Evolutionary conservation across 1,140 invertebrate genomes (phyloP).

Genomic region (Drosophila elegans): DNA sequence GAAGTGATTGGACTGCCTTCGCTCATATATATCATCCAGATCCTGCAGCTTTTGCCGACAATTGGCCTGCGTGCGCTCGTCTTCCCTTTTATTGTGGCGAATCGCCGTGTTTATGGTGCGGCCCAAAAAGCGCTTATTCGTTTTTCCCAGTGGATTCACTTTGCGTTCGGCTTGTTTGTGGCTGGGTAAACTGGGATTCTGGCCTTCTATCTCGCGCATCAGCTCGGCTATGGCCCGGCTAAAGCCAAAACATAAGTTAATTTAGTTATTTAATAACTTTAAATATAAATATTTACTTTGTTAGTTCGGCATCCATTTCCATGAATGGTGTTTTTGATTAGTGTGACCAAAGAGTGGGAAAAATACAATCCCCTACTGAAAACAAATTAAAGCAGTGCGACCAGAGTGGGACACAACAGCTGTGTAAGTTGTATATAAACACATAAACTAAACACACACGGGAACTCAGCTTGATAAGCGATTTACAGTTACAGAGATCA

Average conservation of each 20-base stretch:
- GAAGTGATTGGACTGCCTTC: constrained; percentile 33
- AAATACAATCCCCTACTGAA: background rate
- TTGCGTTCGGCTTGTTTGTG: constrained; percentile 57
- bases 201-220: constrained; percentile 44
- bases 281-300: constrained; percentile 24
- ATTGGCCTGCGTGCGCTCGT: constrained; percentile 26
- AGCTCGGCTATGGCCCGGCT: constrained; percentile 65
- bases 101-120: constrained; percentile 59
- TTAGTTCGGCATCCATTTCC: constrained; percentile 20
- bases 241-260: constrained; percentile 1
- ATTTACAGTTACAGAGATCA: constrained; percentile 31
- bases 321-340: constrained; percentile 2
- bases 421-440: constrained; percentile 34
- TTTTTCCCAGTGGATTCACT: constrained; percentile 73
- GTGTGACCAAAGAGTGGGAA: background rate
- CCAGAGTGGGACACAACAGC: constrained; percentile 25
- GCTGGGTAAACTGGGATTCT: background rate
- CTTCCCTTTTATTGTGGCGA: constrained; percentile 53
- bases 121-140: constrained; percentile 70
- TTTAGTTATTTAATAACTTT: background rate
- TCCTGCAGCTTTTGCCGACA: constrained; percentile 54
- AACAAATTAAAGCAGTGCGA: background rate
- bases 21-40: constrained; percentile 46
- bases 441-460: constrained; percentile 6
- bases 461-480: constrained; percentile 17